A percentile compares a stretch with the other conserved stretches of the same genome.
phyloP scores from a whole-genome alignment of 2,888 invertebrate species.

The Drosophila nr. perissopoda region DNA sequence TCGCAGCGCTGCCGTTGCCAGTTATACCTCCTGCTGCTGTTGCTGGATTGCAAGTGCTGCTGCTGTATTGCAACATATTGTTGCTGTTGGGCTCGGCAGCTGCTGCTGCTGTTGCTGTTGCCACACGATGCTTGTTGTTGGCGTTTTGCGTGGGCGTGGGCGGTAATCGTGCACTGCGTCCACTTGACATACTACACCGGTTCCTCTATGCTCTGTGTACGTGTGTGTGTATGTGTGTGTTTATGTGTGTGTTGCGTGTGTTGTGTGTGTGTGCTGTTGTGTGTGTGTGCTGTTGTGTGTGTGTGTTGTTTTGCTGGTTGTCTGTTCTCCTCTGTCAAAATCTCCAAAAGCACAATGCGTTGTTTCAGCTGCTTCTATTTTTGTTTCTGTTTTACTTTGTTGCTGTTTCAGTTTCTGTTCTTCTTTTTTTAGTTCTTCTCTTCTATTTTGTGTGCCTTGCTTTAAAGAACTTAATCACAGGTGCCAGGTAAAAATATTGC shows the following conservation, averaged over 20 bases:
- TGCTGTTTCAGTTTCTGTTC: neutral
- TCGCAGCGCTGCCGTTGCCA: slow-evolving; percentile 38
- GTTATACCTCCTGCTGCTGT: slow-evolving; percentile 71
- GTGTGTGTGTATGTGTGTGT: slow-evolving; percentile 9
- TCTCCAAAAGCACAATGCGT: slow-evolving; percentile 25
- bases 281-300: slow-evolving; percentile 3
- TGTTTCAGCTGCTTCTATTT: slow-evolving; percentile 8
- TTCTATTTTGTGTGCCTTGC: neutral
- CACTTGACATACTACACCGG: slow-evolving; percentile 83
- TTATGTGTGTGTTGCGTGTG: neutral
- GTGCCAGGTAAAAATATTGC: slow-evolving; percentile 5
- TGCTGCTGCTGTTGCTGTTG: slow-evolving; percentile 47
- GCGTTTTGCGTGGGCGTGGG: slow-evolving; percentile 81
- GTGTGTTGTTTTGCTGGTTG: slow-evolving; percentile 1
- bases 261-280: neutral
- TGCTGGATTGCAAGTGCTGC: slow-evolving; percentile 42
- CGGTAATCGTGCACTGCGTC: slow-evolving; percentile 84
- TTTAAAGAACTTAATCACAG: slow-evolving; percentile 5
- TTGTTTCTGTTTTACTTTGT: slow-evolving; percentile 10
- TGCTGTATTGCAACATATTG: slow-evolving; percentile 72
- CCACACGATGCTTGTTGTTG: slow-evolving; percentile 69
- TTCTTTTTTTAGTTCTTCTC: neutral
- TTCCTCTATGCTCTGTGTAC: slow-evolving; percentile 34
- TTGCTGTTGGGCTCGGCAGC: slow-evolving; percentile 75
- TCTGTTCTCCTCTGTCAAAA: slow-evolving; percentile 35